Conservation (phyloP, 2,797 vertebrate genomes). For the Spea hammondii region DNA sequence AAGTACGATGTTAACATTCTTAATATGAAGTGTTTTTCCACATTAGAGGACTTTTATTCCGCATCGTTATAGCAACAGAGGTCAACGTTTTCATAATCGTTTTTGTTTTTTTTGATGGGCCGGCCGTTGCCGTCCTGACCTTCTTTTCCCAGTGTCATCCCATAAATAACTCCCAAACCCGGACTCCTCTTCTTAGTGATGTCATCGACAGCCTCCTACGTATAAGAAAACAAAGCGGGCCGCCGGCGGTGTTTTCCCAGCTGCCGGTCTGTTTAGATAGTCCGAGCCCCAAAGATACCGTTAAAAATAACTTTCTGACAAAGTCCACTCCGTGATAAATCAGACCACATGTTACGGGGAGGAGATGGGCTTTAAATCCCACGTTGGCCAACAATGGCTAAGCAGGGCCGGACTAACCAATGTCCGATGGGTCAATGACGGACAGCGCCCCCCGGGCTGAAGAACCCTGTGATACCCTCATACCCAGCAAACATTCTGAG, state of each 20-base stretch:
- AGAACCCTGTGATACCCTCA: too few species aligned
- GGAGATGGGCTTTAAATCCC: too few species aligned
- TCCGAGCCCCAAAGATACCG: constrained; percentile 11
- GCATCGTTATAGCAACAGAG: not conserved
- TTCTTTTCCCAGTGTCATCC: not conserved
- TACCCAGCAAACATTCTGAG: too few species aligned
- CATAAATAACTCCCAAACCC: not conserved
- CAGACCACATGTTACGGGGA: not conserved
- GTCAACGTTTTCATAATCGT: not conserved
- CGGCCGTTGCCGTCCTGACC: too few species aligned
- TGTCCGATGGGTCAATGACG: too few species aligned
- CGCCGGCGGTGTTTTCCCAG: constrained; percentile 28
- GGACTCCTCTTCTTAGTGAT: constrained; percentile 11
- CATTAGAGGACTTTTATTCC: not conserved
- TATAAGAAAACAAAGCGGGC: constrained; percentile 12
- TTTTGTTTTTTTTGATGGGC: not conserved
- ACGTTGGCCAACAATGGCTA: too few species aligned
- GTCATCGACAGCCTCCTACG: constrained; percentile 33
- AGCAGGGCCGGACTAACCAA: too few species aligned
- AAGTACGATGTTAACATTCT: not conserved
- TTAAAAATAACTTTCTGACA: constrained; percentile 24
- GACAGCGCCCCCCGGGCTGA: too few species aligned
- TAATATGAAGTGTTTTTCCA: constrained; percentile 4
- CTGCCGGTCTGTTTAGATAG: constrained; percentile 33
- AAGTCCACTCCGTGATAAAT: not conserved